Evolutionary conservation across 2,888 invertebrate genomes (phyloP).

Genomic region (Oligia fasciuncula): DNA sequence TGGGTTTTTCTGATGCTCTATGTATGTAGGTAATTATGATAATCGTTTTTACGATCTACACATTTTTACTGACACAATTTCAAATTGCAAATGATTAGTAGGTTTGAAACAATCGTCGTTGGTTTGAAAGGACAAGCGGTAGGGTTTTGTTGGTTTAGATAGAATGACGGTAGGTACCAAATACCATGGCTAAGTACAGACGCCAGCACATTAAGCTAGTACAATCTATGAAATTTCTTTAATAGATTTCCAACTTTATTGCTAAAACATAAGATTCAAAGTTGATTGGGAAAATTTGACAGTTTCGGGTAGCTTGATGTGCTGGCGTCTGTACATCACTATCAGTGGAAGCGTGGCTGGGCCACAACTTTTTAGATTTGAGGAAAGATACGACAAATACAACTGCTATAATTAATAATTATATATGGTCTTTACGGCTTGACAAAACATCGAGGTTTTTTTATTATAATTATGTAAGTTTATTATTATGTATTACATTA

Average conservation of each 20-base stretch:
- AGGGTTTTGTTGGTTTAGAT: neutral
- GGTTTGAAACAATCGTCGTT: neutral
- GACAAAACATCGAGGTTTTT: neutral
- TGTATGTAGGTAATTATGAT: neutral
- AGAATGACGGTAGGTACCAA: neutral
- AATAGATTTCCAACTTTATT: too few relatives aligned
- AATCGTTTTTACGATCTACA: neutral
- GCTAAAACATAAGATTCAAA: too few relatives aligned
- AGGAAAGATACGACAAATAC: neutral
- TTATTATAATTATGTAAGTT: too few relatives aligned
- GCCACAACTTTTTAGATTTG: slow-evolving; percentile 91
- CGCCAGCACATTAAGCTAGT: too few relatives aligned
- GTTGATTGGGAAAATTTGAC: too few relatives aligned
- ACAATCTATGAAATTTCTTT: too few relatives aligned
- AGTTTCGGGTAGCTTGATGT: too few relatives aligned
- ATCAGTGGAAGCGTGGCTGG: slow-evolving; percentile 95
- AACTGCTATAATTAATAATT: neutral
- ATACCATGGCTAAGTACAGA: neutral
- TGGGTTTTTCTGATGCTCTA: too few relatives aligned
- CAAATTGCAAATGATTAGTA: neutral
- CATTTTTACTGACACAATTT: neutral
- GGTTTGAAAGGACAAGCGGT: neutral
- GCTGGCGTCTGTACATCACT: too few relatives aligned
- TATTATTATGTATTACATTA: too few relatives aligned
- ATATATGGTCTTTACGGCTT: neutral